These are phyloP conservation scores for honey bee (Apis mellifera) DNA, from an alignment of 1,140 invertebrate species.

Conservation along the genomic window Amel_HAv3.1 CM009932.2:6663501-6664000, in stretches of 20 bases:
- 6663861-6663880: constrained; percentile 71
- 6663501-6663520: no score
- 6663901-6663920: constrained; percentile 79
- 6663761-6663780: neutral
- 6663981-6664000: constrained; percentile 59
- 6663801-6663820: constrained; percentile 36
- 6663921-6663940: constrained; percentile 77
- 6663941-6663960: constrained; percentile 76
- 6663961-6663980: constrained; percentile 66
- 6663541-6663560: no score
- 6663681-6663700: neutral
- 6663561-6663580: no score
- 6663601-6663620: no score
- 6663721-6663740: neutral
- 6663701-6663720: neutral
- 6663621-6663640: no score
- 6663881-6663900: constrained; percentile 72
- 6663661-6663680: neutral
- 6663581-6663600: no score
- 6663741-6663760: constrained; percentile 39
- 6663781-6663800: constrained; percentile 27
- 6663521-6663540: no score
- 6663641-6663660: no score
- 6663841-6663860: constrained; percentile 41
- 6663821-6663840: constrained; percentile 51